Conservation (phyloP, 2,113 vertebrate species). For the Pachyramphus minor region DNA sequence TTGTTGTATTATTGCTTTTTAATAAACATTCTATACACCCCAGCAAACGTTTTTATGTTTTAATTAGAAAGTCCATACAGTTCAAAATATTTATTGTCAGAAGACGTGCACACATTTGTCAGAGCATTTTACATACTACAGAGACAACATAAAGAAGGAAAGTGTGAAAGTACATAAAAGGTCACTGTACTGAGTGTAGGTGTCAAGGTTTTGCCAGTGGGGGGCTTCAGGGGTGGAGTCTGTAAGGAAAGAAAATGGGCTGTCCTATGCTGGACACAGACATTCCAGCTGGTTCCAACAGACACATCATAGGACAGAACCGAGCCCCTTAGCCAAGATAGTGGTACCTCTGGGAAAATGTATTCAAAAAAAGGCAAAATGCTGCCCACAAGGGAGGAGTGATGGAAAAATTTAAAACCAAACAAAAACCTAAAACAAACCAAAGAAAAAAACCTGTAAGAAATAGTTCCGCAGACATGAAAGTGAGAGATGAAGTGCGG, state of each 20-base stretch:
- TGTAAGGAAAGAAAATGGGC: not conserved
- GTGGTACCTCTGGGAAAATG: not conserved
- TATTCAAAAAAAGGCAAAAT: not conserved
- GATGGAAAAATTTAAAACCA: not conserved
- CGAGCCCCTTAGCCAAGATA: not conserved
- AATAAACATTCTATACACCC: not conserved
- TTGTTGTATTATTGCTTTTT: not conserved
- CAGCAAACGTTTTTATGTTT: not conserved
- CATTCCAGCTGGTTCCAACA: rapidly evolving
- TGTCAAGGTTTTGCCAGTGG: not conserved
- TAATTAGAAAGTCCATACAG: not conserved
- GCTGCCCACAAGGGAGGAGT: not conserved
- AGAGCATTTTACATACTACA: not conserved
- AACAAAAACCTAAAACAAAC: not conserved
- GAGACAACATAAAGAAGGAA: not conserved
- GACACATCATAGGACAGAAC: not conserved
- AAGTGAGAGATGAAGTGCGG: not conserved
- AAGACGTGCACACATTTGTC: not conserved
- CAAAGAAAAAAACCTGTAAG: not conserved
- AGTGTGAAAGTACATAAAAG: not conserved
- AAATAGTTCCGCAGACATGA: not conserved
- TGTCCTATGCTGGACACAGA: not conserved
- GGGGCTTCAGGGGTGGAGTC: not conserved
- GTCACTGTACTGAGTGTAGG: not conserved
- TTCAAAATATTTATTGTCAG: not conserved